phyloP scores from a whole-genome alignment of 2,797 vertebrate species.

The Cyprinella venusta region DNA sequence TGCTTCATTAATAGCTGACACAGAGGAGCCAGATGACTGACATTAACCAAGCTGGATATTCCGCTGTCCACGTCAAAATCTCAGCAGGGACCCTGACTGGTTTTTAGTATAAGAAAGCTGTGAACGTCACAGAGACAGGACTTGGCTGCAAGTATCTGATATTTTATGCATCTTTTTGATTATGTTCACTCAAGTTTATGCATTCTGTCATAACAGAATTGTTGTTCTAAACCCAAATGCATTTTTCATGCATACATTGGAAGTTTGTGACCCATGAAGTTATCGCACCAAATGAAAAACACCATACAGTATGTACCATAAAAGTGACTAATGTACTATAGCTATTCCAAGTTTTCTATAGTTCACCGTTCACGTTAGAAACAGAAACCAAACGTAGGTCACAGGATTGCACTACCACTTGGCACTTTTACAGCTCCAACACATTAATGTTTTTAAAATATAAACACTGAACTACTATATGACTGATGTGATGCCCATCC shows the following conservation, averaged over 20 bases:
- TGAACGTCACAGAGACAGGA: neutral
- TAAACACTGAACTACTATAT: neutral
- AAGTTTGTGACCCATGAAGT: neutral
- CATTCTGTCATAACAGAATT: neutral
- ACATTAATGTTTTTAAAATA: neutral
- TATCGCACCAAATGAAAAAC: neutral
- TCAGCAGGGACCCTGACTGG: slow-evolving; percentile 13
- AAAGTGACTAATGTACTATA: neutral
- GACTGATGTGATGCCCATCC: slow-evolving; percentile 12
- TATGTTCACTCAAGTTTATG: neutral
- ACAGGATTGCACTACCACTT: neutral
- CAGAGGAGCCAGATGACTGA: slow-evolving; percentile 19
- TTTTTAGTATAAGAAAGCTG: neutral
- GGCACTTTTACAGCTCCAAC: neutral
- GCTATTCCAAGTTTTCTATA: neutral
- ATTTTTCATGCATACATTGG: neutral
- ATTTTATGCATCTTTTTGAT: neutral
- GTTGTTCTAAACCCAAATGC: neutral
- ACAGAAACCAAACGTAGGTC: neutral
- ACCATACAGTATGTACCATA: neutral
- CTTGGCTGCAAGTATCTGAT: neutral
- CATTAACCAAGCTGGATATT: slow-evolving; percentile 25
- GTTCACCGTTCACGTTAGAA: neutral
- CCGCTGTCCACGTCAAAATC: slow-evolving; percentile 23
- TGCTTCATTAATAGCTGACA: slow-evolving; percentile 34